phyloP scores from a whole-genome alignment of 2,797 vertebrate genomes.

The Salmo trutta region DNA sequence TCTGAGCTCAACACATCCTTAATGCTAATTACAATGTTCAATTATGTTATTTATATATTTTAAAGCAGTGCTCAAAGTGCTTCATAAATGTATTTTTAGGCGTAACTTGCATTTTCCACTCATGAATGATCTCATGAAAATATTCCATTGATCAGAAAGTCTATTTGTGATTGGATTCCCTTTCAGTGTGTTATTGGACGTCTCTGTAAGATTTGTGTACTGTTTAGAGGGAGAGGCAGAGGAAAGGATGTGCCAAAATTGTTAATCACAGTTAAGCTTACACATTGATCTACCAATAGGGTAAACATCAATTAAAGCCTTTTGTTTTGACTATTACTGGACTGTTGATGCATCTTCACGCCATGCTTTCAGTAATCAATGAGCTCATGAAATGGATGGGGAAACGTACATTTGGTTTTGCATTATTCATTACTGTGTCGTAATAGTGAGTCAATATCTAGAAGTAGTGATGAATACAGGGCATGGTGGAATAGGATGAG shows the following conservation, averaged over 20 bases:
- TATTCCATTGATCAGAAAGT: slow-evolving; percentile 7
- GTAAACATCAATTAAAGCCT: slow-evolving; percentile 12
- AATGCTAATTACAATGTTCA: neutral
- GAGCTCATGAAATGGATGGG: neutral
- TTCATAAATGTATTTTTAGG: slow-evolving; percentile 15
- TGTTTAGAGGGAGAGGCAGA: neutral
- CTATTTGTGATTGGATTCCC: slow-evolving; percentile 23
- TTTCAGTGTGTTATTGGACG: slow-evolving; percentile 13
- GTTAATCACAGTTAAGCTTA: slow-evolving; percentile 12
- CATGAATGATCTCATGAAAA: neutral
- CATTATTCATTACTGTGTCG: neutral
- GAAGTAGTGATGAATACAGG: neutral
- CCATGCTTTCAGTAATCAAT: slow-evolving; percentile 15
- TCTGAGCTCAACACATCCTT: slow-evolving; percentile 20
- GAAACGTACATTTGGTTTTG: neutral
- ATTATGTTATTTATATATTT: neutral
- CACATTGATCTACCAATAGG: slow-evolving; percentile 7
- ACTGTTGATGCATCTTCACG: slow-evolving; percentile 24
- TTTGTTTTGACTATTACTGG: slow-evolving; percentile 6
- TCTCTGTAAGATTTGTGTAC: slow-evolving; percentile 25
- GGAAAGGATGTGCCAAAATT: slow-evolving; percentile 1
- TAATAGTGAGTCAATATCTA: slow-evolving; percentile 3
- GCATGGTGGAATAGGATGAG: neutral
- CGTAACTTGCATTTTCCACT: slow-evolving; percentile 11
- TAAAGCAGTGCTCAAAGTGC: neutral